These are phyloP conservation scores for Trichonephila inaurata DNA, from an alignment of 1,140 invertebrate species.

Conservation along the genomic window DNA sequence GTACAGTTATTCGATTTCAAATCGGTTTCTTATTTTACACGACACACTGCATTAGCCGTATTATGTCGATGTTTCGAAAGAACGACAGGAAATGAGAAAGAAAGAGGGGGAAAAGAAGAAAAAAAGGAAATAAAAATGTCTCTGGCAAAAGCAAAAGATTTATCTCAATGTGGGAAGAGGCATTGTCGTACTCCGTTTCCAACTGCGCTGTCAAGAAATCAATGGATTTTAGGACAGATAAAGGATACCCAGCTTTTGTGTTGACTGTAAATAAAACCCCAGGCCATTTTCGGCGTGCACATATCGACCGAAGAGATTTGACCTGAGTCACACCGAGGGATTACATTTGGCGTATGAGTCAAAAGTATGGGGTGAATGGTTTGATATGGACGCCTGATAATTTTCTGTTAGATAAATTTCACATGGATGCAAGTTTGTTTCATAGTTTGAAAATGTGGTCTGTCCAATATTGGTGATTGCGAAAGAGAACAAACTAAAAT, in stretches of 20 bases:
- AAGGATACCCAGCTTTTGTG: conserved; percentile 29
- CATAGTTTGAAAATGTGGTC: too few relatives aligned
- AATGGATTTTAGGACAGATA: conserved; percentile 38
- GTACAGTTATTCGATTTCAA: conserved; percentile 22
- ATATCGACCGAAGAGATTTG: conserved; percentile 26
- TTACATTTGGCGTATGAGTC: not conserved
- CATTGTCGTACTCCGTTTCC: conserved; percentile 26
- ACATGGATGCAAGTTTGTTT: too few relatives aligned
- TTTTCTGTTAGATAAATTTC: not conserved
- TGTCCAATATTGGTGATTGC: too few relatives aligned
- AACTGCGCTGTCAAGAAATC: conserved; percentile 14
- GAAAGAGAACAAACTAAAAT: too few relatives aligned
- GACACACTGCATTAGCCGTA: conserved; percentile 21
- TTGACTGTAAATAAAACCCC: conserved; percentile 29
- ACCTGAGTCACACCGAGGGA: conserved; percentile 23
- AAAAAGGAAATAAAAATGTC: not conserved
- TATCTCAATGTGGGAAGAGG: conserved; percentile 25
- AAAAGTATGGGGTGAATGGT: not conserved
- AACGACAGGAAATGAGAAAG: conserved; percentile 23
- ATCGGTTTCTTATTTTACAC: conserved; percentile 35
- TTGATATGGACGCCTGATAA: not conserved
- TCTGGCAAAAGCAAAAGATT: conserved; percentile 2
- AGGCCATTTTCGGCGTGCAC: conserved; percentile 20
- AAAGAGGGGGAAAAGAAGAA: not conserved
- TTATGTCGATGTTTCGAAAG: not conserved